phyloP scores from a whole-genome alignment of 2,888 invertebrate genomes.

The Lasioglossum zephyrum region DNA sequence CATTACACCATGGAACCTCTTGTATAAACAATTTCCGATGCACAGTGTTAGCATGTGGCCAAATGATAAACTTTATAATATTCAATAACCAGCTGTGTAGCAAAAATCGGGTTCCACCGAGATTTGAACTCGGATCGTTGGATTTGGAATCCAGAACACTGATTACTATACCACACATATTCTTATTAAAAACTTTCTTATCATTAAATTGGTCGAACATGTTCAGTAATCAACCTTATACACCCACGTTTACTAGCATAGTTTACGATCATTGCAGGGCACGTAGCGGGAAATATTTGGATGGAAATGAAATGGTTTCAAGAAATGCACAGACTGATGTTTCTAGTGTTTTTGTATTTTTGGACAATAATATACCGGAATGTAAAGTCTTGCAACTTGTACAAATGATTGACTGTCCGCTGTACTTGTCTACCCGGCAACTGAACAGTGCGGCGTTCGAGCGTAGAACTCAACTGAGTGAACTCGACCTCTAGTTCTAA shows the following conservation, averaged over 20 bases:
- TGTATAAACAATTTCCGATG: neutral
- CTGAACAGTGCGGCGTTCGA: too few species aligned
- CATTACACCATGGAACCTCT: conserved; percentile 89
- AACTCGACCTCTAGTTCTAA: too few species aligned
- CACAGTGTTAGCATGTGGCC: too few species aligned
- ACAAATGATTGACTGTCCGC: too few species aligned
- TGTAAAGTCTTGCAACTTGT: too few species aligned
- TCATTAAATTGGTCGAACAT: neutral
- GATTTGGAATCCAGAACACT: conserved; percentile 92
- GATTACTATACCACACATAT: conserved; percentile 90
- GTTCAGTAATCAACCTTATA: conserved; percentile 15
- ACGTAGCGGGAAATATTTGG: neutral
- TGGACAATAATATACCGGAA: too few species aligned
- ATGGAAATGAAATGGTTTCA: too few species aligned
- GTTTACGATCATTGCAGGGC: neutral
- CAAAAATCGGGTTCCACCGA: conserved; percentile 87
- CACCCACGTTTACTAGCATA: too few species aligned
- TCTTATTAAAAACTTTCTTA: conserved; percentile 18
- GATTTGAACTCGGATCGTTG: conserved; percentile 92
- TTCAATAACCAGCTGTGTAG: neutral
- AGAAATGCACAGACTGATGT: too few species aligned
- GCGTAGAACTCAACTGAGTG: too few species aligned
- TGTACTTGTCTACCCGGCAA: too few species aligned
- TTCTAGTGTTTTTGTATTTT: too few species aligned
- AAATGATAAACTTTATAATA: neutral